Evolutionary conservation across 2,888 invertebrate genomes (phyloP), one percentile per base, ranked within the genome.

Genomic region (Apotomis turbidana): DNA sequence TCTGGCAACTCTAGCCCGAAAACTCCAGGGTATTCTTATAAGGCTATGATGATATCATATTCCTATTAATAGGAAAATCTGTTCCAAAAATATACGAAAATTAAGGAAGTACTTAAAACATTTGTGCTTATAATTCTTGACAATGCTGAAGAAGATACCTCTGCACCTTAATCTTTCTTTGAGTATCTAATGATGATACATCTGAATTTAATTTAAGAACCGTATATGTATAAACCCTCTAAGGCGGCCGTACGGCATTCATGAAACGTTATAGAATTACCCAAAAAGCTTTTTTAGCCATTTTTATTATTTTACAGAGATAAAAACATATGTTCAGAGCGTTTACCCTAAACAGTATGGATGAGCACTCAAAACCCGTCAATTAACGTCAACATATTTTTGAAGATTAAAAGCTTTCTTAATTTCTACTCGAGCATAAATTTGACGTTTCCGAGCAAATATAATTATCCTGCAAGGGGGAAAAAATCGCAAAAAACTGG

Each of bases 321-420:
- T 49, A 49, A 9, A 49, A 10, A 49, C 10, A 49, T 10, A 49
- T 49, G 49, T 10, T 9, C 9, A 9, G 3, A 49, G 49, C 9
- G 49, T 49, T 49, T 49, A 49, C 49, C 5, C 36, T 12, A 12
- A 15, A 61, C 3, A 12, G 2, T 6, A n/a, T 2, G 9, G n/a
- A n/a, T 5, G 5, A 12, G 58, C 46, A 9, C 44, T 15, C 44
- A 4, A 2, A 38, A 8, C 38, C 10, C 38, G n/a, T 62, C 62
- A 9, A 52, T 52, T 51, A 63, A 52, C 13, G 52, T 63, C 63
- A 63, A 52, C 62, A 62, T 15, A 52, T 63, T 62, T 51, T 13
- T 51, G 27, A 3, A 62, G 51, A 62, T 62, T 51, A 62, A 62
- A 52, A 63, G 38, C 38, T 38, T 63, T 38, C 62, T 52, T 63